Evolutionary conservation across 1,140 invertebrate genomes (phyloP).

Genomic region (Drosophila miranda): DNA sequence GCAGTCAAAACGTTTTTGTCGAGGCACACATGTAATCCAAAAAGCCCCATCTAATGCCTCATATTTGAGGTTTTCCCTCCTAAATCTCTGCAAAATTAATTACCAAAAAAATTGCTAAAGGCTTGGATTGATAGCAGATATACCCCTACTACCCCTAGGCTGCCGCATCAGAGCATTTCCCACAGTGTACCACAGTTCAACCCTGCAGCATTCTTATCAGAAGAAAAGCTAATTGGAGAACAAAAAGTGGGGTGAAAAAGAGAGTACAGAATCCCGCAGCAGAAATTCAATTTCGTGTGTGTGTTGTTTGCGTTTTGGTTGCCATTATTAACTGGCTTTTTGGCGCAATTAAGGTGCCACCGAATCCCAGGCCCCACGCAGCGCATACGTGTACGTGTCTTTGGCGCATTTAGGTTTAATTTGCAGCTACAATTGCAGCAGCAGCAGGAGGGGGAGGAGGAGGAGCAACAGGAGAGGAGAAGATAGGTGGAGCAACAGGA

Average conservation of each 20-base stretch:
- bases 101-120: too few relatives aligned
- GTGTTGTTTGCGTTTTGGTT: constrained; percentile 40
- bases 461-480: not conserved
- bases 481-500: not conserved
- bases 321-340: constrained; percentile 73
- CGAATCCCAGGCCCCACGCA: not conserved
- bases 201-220: not conserved
- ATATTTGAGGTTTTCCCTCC: too few relatives aligned
- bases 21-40: too few relatives aligned
- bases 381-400: constrained; percentile 48
- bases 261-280: constrained; percentile 8
- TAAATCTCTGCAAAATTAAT: too few relatives aligned
- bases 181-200: not conserved
- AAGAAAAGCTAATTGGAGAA: constrained; percentile 19
- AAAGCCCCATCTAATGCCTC: too few relatives aligned
- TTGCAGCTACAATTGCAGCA: constrained; percentile 22
- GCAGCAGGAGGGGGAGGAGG: not conserved
- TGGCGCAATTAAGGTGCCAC: constrained; percentile 67
- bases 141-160: too few relatives aligned
- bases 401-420: constrained; percentile 44
- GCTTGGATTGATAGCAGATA: too few relatives aligned
- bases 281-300: constrained; percentile 61
- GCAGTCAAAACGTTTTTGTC: too few relatives aligned
- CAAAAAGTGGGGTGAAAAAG: not conserved
- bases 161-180: too few relatives aligned